Evolutionary conservation across 2,888 invertebrate species (phyloP).

Genomic region (Meandrusa payeni): DNA sequence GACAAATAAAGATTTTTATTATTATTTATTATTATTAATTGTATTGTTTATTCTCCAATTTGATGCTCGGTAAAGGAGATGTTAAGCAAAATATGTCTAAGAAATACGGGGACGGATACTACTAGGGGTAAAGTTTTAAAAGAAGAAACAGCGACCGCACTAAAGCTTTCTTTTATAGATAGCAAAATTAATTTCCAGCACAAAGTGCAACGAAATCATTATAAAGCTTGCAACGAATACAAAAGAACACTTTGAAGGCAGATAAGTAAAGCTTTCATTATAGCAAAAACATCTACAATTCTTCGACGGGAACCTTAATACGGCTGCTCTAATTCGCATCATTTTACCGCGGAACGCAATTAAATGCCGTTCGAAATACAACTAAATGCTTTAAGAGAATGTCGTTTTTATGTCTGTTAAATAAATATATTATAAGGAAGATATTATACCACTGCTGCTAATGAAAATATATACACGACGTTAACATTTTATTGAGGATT

Average conservation of each 20-base stretch:
- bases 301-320: conserved; percentile 5
- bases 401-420: conserved; percentile 11
- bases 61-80: too few relatives aligned
- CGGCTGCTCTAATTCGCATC: conserved; percentile 25
- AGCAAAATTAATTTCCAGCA: neutral
- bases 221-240: neutral
- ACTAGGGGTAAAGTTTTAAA: too few relatives aligned
- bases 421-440: too few relatives aligned
- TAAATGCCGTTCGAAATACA: conserved; percentile 35
- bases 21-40: too few relatives aligned
- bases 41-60: too few relatives aligned
- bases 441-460: too few relatives aligned
- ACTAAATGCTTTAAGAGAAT: conserved; percentile 9
- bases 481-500: too few relatives aligned
- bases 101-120: too few relatives aligned
- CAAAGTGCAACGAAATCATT: conserved; percentile 7
- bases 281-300: conserved; percentile 11
- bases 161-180: neutral
- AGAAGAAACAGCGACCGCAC: too few relatives aligned
- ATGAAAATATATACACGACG: too few relatives aligned
- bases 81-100: too few relatives aligned
- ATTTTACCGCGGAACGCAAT: conserved; percentile 33
- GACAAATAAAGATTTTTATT: too few relatives aligned
- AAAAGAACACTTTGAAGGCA: neutral
- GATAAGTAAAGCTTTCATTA: conserved; percentile 13